Percentiles rank a stretch among this genome's conserved stretches.
phyloP scores from a whole-genome alignment of 2,888 invertebrate genomes.

The Elegia similella region DNA sequence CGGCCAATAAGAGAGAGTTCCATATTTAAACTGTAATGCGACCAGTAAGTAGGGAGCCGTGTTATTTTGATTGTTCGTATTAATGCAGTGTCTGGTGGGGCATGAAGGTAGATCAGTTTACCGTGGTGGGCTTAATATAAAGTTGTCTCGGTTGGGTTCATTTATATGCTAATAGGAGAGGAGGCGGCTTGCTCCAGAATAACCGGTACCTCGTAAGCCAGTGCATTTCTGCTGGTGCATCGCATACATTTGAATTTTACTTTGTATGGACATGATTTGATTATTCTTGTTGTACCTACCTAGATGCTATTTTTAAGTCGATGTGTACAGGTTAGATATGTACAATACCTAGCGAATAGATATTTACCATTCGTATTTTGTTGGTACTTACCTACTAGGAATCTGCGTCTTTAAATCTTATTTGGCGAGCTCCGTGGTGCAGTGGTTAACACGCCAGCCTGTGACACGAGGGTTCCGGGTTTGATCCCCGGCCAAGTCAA shows the following conservation, averaged over 20 bases:
- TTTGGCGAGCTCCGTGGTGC: no score
- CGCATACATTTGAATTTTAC: conserved; percentile 34
- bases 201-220: conserved; percentile 51
- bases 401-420: no score
- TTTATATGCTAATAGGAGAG: conserved; percentile 76
- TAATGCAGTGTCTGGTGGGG: conserved; percentile 23
- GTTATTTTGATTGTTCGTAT: conserved; percentile 34
- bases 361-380: neutral
- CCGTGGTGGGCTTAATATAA: conserved; percentile 58
- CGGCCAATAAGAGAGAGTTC: conserved; percentile 54
- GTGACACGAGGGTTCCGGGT: no score
- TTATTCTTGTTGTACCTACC: neutral
- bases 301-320: neutral
- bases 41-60: conserved; percentile 43
- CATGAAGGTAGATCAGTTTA: conserved; percentile 37
- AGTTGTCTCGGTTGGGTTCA: conserved; percentile 74
- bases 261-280: conserved; percentile 29
- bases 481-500: no score
- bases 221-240: conserved; percentile 24
- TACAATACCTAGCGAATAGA: neutral
- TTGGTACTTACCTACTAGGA: no score
- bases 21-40: conserved; percentile 52
- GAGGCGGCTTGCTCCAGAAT: conserved; percentile 59
- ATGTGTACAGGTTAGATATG: neutral
- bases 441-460: no score